phyloP scores from a whole-genome alignment of 2,888 invertebrate genomes.

The Nipponacmea schrenckii region DNA sequence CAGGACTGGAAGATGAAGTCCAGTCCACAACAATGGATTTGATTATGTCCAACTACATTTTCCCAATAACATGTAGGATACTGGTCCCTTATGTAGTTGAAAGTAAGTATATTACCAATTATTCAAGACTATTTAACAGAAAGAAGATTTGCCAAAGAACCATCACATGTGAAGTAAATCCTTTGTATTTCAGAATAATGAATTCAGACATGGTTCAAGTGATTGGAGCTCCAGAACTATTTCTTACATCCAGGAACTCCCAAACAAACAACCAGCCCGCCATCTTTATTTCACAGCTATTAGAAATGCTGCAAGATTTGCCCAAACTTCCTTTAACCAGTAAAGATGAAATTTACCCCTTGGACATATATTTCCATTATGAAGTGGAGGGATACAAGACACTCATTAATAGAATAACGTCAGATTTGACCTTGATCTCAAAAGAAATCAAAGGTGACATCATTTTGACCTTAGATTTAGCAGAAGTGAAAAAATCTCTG shows the following conservation, averaged over 20 bases:
- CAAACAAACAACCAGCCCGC: conserved; percentile 27
- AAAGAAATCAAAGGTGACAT: conserved; percentile 44
- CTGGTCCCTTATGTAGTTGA: too few relatives aligned
- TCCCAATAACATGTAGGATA: too few relatives aligned
- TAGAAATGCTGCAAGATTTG: conserved; percentile 39
- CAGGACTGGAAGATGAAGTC: too few relatives aligned
- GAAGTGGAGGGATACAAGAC: conserved; percentile 50
- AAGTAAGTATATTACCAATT: too few relatives aligned
- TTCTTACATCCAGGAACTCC: conserved; percentile 38
- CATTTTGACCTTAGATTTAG: conserved; percentile 38
- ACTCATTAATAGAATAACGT: conserved; percentile 39
- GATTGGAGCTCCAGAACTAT: conserved; percentile 56
- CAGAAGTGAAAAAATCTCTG: conserved; percentile 45
- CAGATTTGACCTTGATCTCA: conserved; percentile 46
- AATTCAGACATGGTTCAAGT: conserved; percentile 53
- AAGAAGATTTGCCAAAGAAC: too few relatives aligned
- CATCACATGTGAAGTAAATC: too few relatives aligned
- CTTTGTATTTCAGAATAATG: conserved; percentile 39
- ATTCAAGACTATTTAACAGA: too few relatives aligned
- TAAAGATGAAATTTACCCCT: conserved; percentile 54
- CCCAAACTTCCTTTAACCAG: conserved; percentile 50
- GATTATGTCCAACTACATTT: too few relatives aligned
- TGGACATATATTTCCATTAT: conserved; percentile 55
- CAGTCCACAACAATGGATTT: too few relatives aligned
- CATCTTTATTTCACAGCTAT: conserved; percentile 39